A percentile compares a stretch with the other conserved stretches of the same genome.
phyloP scores from a whole-genome alignment of 2,113 vertebrate genomes.

The Nycticebus coucang region DNA sequence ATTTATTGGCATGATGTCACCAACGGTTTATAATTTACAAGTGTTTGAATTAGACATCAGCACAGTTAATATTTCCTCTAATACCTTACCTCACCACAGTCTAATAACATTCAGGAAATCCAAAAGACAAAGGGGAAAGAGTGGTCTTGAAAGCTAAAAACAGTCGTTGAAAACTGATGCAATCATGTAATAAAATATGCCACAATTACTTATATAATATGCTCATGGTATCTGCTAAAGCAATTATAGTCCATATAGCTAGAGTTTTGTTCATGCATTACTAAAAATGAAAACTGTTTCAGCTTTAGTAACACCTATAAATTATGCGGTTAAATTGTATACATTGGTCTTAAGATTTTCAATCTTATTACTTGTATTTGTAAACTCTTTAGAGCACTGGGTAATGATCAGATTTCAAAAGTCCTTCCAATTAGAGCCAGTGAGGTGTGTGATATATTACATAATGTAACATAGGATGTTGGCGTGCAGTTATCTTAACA shows the following conservation, averaged over 20 bases:
- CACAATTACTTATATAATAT: constrained; percentile 80
- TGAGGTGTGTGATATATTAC: constrained; percentile 75
- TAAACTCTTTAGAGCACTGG: constrained; percentile 75
- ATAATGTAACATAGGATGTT: constrained; percentile 76
- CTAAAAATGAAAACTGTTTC: constrained; percentile 74
- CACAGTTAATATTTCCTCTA: constrained; percentile 85
- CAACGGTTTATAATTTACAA: constrained; percentile 86
- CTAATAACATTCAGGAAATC: constrained; percentile 87
- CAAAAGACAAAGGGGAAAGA: constrained; percentile 85
- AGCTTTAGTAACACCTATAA: constrained; percentile 55
- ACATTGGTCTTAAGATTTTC: constrained; percentile 62
- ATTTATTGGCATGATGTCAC: constrained; percentile 85
- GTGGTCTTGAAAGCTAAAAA: constrained; percentile 86
- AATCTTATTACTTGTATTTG: constrained; percentile 80
- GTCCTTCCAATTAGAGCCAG: constrained; percentile 63
- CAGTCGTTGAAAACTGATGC: constrained; percentile 83
- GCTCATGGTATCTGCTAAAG: constrained; percentile 84
- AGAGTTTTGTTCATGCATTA: constrained; percentile 68
- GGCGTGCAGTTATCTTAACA: constrained; percentile 71
- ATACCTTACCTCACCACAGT: constrained; percentile 85
- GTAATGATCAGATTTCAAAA: constrained; percentile 73
- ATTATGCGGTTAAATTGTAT: constrained; percentile 52
- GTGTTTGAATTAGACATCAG: constrained; percentile 83
- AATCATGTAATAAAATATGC: constrained; percentile 82
- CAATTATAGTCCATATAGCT: constrained; percentile 78